Evolutionary conservation across 1,140 invertebrate species (phyloP), one percentile per base, ranked within the genome.

Genomic region (Myzus persicae): DNA sequence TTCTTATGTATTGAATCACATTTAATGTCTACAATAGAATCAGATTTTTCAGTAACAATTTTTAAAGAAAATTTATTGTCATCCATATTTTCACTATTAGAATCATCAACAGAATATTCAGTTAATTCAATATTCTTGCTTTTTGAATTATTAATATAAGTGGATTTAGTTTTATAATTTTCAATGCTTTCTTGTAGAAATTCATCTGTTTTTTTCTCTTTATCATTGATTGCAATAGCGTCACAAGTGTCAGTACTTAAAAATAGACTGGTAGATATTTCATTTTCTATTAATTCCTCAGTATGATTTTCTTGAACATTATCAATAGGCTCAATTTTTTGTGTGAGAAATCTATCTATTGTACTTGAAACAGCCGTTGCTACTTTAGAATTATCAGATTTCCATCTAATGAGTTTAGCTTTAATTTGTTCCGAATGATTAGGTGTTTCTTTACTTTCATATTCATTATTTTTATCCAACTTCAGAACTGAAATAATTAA

Each of bases 341-440:
- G 31, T 82, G 40, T 20, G 31, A 84, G 18, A 93, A 51, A 93
- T 22, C 11, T 7, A 85, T 51, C 46, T 31, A 85, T 92, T 31
- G 42, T 85, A 54, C 54, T 85, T 36, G 31, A 18, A 76, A 67
- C 31, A 46, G 46, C 31, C 0, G 48, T 22, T 67, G 59, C 8
- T 82, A 82, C n/a, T 92, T 92, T 82, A 48, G 42, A 82, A 31
- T 76, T 81, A 76, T 82, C 1, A 82, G 90, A 92, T 82, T 92
- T 92, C 90, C 59, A 92, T 82, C 31, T 48, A 4, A 38, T 46
- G 3, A 84, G 46, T 51, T 93, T 84, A 54, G 42, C 8, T 93
- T 31, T 40, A 38, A 93, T 93, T 93, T 93, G 36, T 48, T 85
- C 76, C 18, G 81, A 46, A 93, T 93, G 81, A 51, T 26, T 85